Evolutionary conservation across 2,888 invertebrate genomes (phyloP).

Genomic region (Apamea epomidion): DNA sequence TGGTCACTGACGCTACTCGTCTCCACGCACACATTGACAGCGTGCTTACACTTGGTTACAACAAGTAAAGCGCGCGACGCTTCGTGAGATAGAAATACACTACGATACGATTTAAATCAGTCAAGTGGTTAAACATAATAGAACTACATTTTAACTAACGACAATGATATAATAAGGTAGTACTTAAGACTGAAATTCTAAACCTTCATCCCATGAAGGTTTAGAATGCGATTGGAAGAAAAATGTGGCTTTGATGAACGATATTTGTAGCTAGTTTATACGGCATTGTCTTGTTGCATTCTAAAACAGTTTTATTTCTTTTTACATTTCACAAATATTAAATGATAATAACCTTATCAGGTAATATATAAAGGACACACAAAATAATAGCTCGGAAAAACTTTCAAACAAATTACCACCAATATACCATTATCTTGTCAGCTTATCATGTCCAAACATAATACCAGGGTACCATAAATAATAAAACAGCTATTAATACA

Average conservation of each 20-base stretch:
- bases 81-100: no score
- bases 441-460: conserved; percentile 33
- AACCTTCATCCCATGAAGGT: no score
- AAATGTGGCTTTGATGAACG: not conserved
- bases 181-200: not conserved
- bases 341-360: not conserved
- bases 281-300: not conserved
- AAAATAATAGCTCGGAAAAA: conserved; percentile 22
- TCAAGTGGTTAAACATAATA: not conserved
- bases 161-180: not conserved
- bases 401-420: conserved; percentile 29
- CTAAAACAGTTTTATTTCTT: not conserved
- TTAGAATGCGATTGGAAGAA: not conserved
- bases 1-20: no score
- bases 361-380: not conserved
- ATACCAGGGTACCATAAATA: conserved; percentile 46
- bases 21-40: no score
- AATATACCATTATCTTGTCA: conserved; percentile 37
- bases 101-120: not conserved
- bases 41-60: no score
- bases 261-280: not conserved
- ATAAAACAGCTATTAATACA: conserved; percentile 48
- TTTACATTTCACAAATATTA: not conserved
- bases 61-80: no score
- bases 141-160: not conserved